Base-by-base conservation (phyloP, 2,113 vertebrate species). In the Spheniscus mendiculus region DNA sequence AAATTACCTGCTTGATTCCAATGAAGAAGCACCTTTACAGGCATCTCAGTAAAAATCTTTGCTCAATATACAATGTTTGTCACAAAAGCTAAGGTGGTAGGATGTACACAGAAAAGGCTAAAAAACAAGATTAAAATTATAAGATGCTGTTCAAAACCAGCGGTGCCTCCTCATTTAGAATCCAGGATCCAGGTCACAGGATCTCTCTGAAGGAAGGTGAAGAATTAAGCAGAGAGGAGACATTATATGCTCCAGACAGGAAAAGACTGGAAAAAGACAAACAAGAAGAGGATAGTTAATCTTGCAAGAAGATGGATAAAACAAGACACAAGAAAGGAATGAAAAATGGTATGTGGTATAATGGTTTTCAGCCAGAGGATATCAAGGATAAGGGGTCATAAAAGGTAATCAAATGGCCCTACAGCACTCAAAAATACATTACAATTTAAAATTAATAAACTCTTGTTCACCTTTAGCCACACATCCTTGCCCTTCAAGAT, bases 11-110 rank as follows among this genome's bases (percentile, higher is more conserved):
- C 25, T 83, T 61, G 27, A 86, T 40, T 69, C 26, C 4, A 8
- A 40, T 0, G 0, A 61, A 76, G 20, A 82, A 85, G 10, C 15
- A 56, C 10, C 2, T 3, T 52, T 76, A 50, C 6, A 79, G n/a
- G 6, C 12, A 62, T 58, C 34, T 91, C 26, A n/a, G 29, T n/a
- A 78, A 83, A 88, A 88, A 16, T 58, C 29, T 66, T 78, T 19
- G 15, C 26, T 66, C 32, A 21, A 17, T 73, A 56, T 38, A 36
- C 17, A 66, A 15, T 19, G 23, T 2, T 58, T 81, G 16, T 23
- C 72, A 70, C 23, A 84, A 89, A 90, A 88, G 6, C 7, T 53
- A 21, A 56, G 25, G 44, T 7, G 2, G 8, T 25, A 50, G 10
- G 25, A 36, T n/a, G 13, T 34, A n/a, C 15, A 65, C 10, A 90